Evolutionary conservation across 1,140 invertebrate species (phyloP), one percentile per base, ranked within the genome.

Genomic region (Whitmania pigra): DNA sequence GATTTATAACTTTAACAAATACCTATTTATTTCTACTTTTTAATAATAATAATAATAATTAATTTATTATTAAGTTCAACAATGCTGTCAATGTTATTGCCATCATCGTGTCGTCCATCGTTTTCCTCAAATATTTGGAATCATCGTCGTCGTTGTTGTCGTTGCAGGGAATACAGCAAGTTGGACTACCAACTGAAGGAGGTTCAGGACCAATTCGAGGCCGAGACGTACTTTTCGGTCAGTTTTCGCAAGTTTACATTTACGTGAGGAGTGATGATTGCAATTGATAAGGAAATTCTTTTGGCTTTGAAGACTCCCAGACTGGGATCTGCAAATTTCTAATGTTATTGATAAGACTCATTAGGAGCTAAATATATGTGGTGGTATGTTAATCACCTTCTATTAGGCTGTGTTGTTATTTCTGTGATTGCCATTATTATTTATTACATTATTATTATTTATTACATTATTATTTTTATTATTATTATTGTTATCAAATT

Each of bases 121-220:
- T 13, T 49, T 49, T 15, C 5, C 9, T 49, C 13, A 1, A 49
- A 49, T 13, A 49, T 49, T 49, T 13, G 15, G 0, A 11, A 49
- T 49, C 15, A 0, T 11, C 15, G 43, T 17, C 15, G 43, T 63
- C 74, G 72, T 69, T 69, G 60, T 70, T 75, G 72, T 69, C 72
- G 74, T 68, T 78, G 67, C 75, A 82, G 81, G 49, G 80, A 82
- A 55, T 63, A 78, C 53, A 77, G 78, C 17, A 85, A 89, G 9
- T 88, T 88, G 81, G 87, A 89, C 72, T 81, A 89, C 20, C 89
- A 95, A 82, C 90, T 91, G 82, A 92, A 93, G 79, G 94, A 98
- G 82, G 82, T 95, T 63, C 91, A 94, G 78, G 91, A 94, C 76
- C 92, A 95, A 79, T 81, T 96, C 1, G 93, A 97, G 79, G 88